Conservation (phyloP, 2,113 vertebrate genomes). For the Xenopus laevis region DNA sequence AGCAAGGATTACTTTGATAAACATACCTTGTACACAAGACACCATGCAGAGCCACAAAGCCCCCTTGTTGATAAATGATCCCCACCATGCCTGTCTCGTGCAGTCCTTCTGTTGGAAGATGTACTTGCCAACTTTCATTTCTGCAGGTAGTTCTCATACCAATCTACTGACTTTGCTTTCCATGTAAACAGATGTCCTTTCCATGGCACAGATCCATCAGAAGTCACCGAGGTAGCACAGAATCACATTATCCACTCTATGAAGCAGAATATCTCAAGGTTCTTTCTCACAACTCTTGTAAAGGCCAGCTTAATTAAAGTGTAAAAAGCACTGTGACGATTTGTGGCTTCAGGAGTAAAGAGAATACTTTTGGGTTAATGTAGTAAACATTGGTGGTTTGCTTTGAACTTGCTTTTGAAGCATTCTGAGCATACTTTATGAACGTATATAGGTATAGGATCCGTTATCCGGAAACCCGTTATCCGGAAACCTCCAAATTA, state of each 20-base stretch:
- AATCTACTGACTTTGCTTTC: conserved; percentile 35
- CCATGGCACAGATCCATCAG: conserved; percentile 54
- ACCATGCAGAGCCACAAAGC: too few relatives aligned
- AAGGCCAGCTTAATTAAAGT: conserved; percentile 56
- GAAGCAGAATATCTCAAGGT: conserved; percentile 62
- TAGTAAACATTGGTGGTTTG: too few relatives aligned
- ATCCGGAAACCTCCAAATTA: too few relatives aligned
- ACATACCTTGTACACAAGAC: too few relatives aligned
- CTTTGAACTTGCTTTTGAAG: too few relatives aligned
- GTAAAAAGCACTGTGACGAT: conserved; percentile 21
- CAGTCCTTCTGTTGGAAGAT: neutral
- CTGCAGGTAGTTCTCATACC: conserved; percentile 34
- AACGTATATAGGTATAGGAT: too few relatives aligned
- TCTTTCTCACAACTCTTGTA: conserved; percentile 60
- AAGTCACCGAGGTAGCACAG: conserved; percentile 71
- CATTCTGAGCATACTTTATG: too few relatives aligned
- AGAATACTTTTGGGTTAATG: too few relatives aligned
- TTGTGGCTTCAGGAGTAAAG: too few relatives aligned
- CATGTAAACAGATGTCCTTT: conserved; percentile 59
- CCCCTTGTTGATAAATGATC: neutral
- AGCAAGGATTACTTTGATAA: too few relatives aligned
- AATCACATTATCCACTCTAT: conserved; percentile 69
- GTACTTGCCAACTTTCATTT: conserved; percentile 14
- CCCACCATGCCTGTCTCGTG: neutral
- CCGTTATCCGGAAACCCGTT: too few relatives aligned